Percentiles rank a stretch among this genome's conserved stretches.
Conservation (phyloP, 2,113 vertebrate species). For the Sander lucioperca region DNA sequence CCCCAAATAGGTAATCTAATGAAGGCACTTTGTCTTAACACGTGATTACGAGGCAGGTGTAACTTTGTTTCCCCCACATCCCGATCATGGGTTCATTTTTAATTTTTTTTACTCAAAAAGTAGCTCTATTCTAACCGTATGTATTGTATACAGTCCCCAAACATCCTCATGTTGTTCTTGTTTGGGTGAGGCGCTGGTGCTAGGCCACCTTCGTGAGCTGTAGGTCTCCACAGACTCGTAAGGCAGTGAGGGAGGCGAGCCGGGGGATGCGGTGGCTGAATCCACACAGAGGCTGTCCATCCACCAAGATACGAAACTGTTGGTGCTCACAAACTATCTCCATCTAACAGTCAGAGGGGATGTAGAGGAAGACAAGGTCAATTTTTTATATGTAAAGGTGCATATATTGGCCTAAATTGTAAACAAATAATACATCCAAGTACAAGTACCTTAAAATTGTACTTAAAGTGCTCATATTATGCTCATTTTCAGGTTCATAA, state of each 20-base stretch:
- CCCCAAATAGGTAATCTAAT: slow-evolving; percentile 70
- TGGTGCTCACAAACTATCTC: slow-evolving; percentile 94
- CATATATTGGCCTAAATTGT: too few relatives aligned
- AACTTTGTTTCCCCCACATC: slow-evolving; percentile 31
- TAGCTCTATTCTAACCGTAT: slow-evolving; percentile 49
- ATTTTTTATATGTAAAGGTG: background rate
- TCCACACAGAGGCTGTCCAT: slow-evolving; percentile 91
- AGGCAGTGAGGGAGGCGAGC: slow-evolving; percentile 86
- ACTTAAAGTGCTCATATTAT: too few relatives aligned
- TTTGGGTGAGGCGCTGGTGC: slow-evolving; percentile 36
- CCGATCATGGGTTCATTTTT: background rate
- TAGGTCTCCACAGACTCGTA: slow-evolving; percentile 88
- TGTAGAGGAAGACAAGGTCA: background rate
- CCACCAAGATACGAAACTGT: slow-evolving; percentile 91
- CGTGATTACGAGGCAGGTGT: slow-evolving; percentile 62
- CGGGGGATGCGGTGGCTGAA: slow-evolving; percentile 87
- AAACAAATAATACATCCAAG: background rate
- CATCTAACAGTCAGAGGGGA: slow-evolving; percentile 82
- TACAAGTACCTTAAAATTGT: too few relatives aligned
- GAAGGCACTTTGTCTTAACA: slow-evolving; percentile 82
- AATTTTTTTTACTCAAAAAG: slow-evolving; percentile 22
- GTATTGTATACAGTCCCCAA: slow-evolving; percentile 30
- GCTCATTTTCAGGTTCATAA: too few relatives aligned
- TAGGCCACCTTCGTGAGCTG: slow-evolving; percentile 93
- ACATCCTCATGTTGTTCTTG: background rate